A percentile compares a stretch with the other conserved stretches of the same genome.
Evolutionary conservation across 2,113 vertebrate genomes (phyloP).

Genomic region (Anas platyrhynchos): DNA sequence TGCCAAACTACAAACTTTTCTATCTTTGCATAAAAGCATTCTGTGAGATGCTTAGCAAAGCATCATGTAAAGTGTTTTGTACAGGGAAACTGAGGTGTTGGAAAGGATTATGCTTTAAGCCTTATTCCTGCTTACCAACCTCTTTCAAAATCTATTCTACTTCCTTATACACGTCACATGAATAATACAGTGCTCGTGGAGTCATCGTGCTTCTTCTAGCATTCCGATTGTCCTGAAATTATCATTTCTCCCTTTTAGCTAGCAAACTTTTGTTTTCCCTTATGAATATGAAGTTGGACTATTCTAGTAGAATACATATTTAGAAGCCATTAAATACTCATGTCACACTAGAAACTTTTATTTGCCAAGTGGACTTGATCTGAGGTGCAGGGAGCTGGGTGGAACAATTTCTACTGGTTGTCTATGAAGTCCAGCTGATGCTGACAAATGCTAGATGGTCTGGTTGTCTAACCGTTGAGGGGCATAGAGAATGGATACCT

Average conservation of each 20-base stretch:
- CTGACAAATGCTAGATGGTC: neutral
- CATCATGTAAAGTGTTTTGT: neutral
- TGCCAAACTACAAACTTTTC: neutral
- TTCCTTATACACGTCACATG: neutral
- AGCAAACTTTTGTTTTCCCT: neutral
- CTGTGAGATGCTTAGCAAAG: neutral
- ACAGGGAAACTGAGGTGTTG: neutral
- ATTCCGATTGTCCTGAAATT: neutral
- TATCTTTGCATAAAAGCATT: neutral
- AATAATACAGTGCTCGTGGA: neutral
- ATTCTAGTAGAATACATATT: neutral
- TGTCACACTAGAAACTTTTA: neutral
- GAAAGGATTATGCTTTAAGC: neutral
- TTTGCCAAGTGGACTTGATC: neutral
- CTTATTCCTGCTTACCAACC: neutral
- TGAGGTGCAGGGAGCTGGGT: neutral
- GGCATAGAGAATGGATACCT: neutral
- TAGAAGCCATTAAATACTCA: neutral
- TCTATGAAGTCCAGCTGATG: neutral
- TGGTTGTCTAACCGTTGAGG: neutral
- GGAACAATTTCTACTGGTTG: neutral
- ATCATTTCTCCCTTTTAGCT: neutral
- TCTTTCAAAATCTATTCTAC: neutral
- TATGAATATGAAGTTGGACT: neutral
- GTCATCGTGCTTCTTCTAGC: neutral